Evolutionary conservation across 2,113 vertebrate species (phyloP), one percentile per base, ranked within the genome.

Genomic region (Daubentonia madagascariensis): DNA sequence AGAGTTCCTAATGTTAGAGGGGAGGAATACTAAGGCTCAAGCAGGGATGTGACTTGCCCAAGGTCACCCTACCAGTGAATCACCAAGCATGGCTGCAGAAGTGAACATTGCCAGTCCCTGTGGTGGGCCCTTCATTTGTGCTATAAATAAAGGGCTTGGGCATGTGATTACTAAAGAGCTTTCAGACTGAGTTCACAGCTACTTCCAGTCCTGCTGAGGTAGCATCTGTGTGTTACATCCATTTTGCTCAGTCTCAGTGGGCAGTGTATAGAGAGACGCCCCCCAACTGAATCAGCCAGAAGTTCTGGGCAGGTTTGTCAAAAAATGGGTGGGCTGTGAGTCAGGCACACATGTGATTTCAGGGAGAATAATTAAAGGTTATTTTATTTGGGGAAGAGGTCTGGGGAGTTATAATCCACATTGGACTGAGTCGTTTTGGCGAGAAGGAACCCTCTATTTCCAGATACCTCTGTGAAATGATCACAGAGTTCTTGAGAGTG

Each of bases 151-250:
- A 97, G 25, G 83, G 50, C 92, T 91, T 95, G 81, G 89, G 67
- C 86, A 81, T 94, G 65, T 96, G 92, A 97, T 98, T 95, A 93
- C 75, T 96, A 93, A 95, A 95, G 94, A 85, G 96, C 81, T 98
- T 97, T 98, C 96, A 97, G 75, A 97, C 89, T 97, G 95, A 96
- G 96, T 95, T 98, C 97, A 67, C 97, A 97, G 83, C 96, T 96
- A 94, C 97, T 98, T 97, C 96, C 98, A 96, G 96, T 85, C 98
- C 96, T 98, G 96, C 97, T 98, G 98, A 98, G 12, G 10, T 63
- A 97, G 95, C 97, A 97, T 98, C 98, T 98, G 97, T 97, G 97
- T 97, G 93, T 97, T 96, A 88, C 89, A 92, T 97, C 94, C 97
- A 96, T 92, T 97, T 85, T 88, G 96, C 89, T 78, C 32, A 28